A percentile compares a stretch with the other conserved stretches of the same genome.
These are phyloP conservation scores for Drosophila nebulosa DNA, from an alignment of 1,140 invertebrate species.

Conservation along the genomic window DNA sequence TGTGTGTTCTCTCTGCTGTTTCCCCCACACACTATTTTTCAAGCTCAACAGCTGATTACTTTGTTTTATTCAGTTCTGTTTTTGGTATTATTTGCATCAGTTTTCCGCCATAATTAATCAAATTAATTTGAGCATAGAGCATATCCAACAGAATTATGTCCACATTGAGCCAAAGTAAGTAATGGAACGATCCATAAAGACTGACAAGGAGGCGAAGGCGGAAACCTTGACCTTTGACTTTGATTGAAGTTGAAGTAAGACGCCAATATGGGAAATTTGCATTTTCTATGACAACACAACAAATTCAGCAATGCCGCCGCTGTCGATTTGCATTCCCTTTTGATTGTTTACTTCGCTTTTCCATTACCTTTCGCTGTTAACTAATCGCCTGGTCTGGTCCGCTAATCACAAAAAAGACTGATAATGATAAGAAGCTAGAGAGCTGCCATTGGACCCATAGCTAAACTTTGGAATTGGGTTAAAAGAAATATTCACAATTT, in stretches of 20 bases:
- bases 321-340: slow-evolving; percentile 11
- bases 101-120: slow-evolving; percentile 15
- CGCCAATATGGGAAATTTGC: background rate
- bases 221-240: slow-evolving; percentile 58
- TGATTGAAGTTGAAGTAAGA: slow-evolving; percentile 12
- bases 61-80: slow-evolving; percentile 13
- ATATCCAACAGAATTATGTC: background rate
- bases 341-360: slow-evolving; percentile 36
- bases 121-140: background rate
- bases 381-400: slow-evolving; percentile 43
- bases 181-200: slow-evolving; percentile 9
- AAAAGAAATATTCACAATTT: slow-evolving; percentile 5
- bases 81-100: background rate
- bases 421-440: slow-evolving; percentile 41
- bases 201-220: slow-evolving; percentile 14
- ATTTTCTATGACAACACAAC: background rate
- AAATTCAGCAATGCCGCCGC: background rate
- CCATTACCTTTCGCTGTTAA: slow-evolving; percentile 20
- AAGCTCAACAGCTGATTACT: slow-evolving; percentile 41
- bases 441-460: slow-evolving; percentile 1
- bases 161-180: slow-evolving; percentile 32
- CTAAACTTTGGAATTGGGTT: slow-evolving; percentile 64
- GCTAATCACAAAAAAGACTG: slow-evolving; percentile 34
- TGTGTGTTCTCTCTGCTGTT: too few relatives aligned
- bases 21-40: background rate